Conservation (phyloP, 2,113 vertebrate genomes). For the Perognathus longimembris region DNA sequence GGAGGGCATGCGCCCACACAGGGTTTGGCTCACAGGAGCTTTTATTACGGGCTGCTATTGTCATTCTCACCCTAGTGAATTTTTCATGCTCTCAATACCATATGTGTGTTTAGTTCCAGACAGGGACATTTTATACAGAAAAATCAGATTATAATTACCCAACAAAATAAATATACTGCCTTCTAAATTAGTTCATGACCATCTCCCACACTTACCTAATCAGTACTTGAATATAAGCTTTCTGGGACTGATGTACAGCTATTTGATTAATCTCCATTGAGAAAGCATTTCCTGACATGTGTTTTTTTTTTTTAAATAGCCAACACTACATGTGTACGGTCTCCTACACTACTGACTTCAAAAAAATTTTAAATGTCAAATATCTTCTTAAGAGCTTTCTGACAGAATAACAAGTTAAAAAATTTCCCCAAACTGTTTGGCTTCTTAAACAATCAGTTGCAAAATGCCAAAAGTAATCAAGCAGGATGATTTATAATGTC, state of each 20-base stretch:
- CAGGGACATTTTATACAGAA: neutral
- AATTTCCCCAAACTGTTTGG: constrained; percentile 76
- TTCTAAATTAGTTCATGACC: neutral
- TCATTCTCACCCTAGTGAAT: neutral
- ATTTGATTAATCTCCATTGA: constrained; percentile 3
- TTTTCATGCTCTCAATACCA: neutral
- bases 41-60: neutral
- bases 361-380: constrained; percentile 65
- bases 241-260: neutral
- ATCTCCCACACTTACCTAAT: neutral
- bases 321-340: constrained; percentile 18
- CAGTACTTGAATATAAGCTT: neutral
- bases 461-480: constrained; percentile 73
- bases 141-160: neutral
- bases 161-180: neutral
- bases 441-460: constrained; percentile 75
- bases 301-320: constrained; percentile 50
- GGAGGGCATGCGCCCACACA: neutral
- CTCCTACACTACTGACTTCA: constrained; percentile 64
- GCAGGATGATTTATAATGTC: constrained; percentile 63
- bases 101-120: neutral
- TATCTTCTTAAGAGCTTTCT: constrained; percentile 75
- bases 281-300: neutral
- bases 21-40: neutral
- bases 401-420: constrained; percentile 77